These are phyloP conservation scores for Thelaira solivaga DNA, from an alignment of 2,888 invertebrate species.

Conservation along the genomic window DNA sequence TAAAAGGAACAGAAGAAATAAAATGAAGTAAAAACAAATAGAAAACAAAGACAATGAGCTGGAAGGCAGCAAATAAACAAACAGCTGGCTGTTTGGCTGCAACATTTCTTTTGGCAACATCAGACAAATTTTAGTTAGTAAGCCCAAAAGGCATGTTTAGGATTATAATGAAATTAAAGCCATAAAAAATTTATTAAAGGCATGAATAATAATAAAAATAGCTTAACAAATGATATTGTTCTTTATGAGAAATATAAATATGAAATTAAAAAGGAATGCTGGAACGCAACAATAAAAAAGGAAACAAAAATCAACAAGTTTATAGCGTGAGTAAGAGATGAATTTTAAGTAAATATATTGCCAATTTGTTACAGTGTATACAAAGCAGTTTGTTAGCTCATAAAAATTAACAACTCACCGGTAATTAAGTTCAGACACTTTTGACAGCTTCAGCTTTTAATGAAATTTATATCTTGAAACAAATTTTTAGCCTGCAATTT, in stretches of 20 bases:
- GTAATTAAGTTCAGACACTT: no score
- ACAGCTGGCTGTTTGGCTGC: slow-evolving; percentile 1
- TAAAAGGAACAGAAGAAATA: neutral
- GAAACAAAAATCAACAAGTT: slow-evolving; percentile 11
- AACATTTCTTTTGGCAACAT: slow-evolving; percentile 1
- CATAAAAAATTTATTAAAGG: slow-evolving; percentile 16
- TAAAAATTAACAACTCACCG: no score
- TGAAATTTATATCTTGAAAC: no score
- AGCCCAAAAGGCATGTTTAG: slow-evolving; percentile 26
- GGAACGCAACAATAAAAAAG: neutral
- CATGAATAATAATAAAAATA: neutral
- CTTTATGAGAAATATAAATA: neutral
- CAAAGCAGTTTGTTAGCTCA: no score
- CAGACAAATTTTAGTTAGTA: neutral
- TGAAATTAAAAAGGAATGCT: neutral
- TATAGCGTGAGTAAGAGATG: neutral
- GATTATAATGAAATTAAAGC: slow-evolving; percentile 31
- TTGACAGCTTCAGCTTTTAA: no score
- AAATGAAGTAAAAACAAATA: neutral
- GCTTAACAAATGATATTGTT: neutral
- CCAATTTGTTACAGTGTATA: neutral
- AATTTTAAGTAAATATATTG: neutral
- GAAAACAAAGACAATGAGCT: neutral
- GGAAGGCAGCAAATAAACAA: neutral
- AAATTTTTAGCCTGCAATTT: no score